Conservation (phyloP, 2,113 vertebrate genomes). For the Gavialis gangeticus region DNA sequence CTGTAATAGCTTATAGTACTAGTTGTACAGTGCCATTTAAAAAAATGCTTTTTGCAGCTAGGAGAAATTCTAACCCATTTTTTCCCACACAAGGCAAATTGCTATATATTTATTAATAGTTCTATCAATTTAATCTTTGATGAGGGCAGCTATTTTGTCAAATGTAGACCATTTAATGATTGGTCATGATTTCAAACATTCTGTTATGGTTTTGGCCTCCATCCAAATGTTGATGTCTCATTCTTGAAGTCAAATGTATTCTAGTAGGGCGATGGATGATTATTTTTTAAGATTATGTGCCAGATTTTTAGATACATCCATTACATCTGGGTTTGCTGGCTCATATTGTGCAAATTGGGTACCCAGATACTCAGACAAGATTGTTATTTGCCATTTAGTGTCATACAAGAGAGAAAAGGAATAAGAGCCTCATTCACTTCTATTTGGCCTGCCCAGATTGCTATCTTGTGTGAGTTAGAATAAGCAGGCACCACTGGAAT, state of each 20-base stretch:
- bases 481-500: conserved; percentile 1
- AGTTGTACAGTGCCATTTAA: too few relatives aligned
- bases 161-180: too few relatives aligned
- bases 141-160: too few relatives aligned
- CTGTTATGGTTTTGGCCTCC: too few relatives aligned
- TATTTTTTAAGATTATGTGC: background rate
- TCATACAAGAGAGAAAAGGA: background rate
- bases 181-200: too few relatives aligned
- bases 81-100: too few relatives aligned
- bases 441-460: background rate
- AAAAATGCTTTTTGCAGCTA: too few relatives aligned
- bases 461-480: background rate
- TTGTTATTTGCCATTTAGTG: background rate
- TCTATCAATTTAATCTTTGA: too few relatives aligned
- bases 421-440: background rate
- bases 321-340: background rate
- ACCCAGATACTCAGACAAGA: background rate
- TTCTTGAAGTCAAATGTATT: background rate
- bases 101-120: too few relatives aligned
- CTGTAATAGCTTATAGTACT: too few relatives aligned
- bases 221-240: too few relatives aligned
- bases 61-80: too few relatives aligned
- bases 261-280: background rate
- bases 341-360: background rate
- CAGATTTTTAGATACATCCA: background rate